Evolutionary conservation across 2,888 invertebrate species (phyloP), one percentile per base, ranked within the genome.

Genomic region (Cosmorhoe ocellata): DNA sequence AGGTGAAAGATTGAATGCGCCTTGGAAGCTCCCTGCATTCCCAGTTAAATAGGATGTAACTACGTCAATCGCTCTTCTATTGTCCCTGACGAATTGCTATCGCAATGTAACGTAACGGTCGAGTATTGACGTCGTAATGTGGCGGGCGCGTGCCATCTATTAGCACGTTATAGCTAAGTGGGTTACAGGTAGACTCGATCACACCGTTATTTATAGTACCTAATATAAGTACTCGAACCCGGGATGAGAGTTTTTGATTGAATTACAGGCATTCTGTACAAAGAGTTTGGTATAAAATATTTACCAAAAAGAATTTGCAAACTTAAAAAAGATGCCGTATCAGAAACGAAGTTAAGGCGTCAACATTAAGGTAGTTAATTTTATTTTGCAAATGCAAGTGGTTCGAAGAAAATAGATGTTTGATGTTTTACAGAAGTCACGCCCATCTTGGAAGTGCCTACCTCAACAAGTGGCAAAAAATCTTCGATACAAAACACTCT

Each of bases 151-250:
- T 54, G 60, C 44, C 42, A 26, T 44, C 52, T 42, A 30, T 58
- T 52, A 54, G 28, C 58, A 58, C 43, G 56, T 53, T 46, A 47
- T 12, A 31, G 30, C 48, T 53, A 59, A 56, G 54, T 54, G 47
- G 56, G 51, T 46, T 58, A 56, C 6, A 38, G 5, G 24, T 7
- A 24, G 7, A n/a, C 37, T 51, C 40, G 47, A 24, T 12, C 4
- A 18, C 31, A 56, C 60, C 56, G 60, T 61, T 61, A 56, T 11
- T 5, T 31, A 2, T 18, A 18, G 18, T 18, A 4, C 4, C 18
- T 18, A 18, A 18, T 18, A 24, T 18, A 7, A 24, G 14, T 9
- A 37, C 12, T 38, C 26, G 12, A 31, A 51, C 28, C 36, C 42
- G n/a, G n/a, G n/a, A n/a, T n/a, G n/a, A n/a, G n/a, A n/a, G n/a